Evolutionary conservation across 2,113 vertebrate species (phyloP), one percentile per base, ranked within the genome.

Genomic region (Gasterosteus aculeatus): DNA sequence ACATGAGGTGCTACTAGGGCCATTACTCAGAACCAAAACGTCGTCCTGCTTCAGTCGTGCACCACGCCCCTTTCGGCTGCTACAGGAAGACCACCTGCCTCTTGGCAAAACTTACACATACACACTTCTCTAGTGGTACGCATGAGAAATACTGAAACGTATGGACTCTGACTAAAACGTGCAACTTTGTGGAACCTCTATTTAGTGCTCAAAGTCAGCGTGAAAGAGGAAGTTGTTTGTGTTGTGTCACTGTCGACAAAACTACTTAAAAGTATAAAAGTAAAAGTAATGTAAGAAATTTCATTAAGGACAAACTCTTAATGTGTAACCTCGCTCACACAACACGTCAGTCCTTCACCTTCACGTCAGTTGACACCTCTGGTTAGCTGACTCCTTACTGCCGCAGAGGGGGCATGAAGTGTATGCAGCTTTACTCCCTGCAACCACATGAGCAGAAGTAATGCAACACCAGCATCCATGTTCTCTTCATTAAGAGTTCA

Each of bases 381-480:
- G 4, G n/a, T 56, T 26, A 31, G 12, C 31, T 41, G 18, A 58
- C 22, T 47, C 9, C 19, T 60, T 64, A 47, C 19, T 65, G 29
- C 31, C 31, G 54, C 38, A 44, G 2, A 26, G 5, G 26, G n/a
- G 53, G 4, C 22, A 18, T 15, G 12, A 33, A 33, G 10, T 5
- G 0, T 39, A 31, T 38, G 19, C 26, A 58, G 33, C 15, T 62
- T 38, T n/a, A 71, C 54, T 68, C 31, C 15, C 9, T 54, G 51
- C 29, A 12, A 38, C 60, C 61, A 77, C 57, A 16, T 12, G 16
- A 68, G 42, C 69, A 63, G 65, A 75, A 67, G 29, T 54, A 61
- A 69, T 26, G 16, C n/a, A 62, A 49, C 58, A 29, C 2, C 29
- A 19, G 26, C 22, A 54, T 54, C 10, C 53, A 4, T 56, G 29